Percentiles rank a stretch among this genome's conserved stretches.
phyloP scores from a whole-genome alignment of 64 coral and sea anemone species.

The Actinia tenebrosa region DNA sequence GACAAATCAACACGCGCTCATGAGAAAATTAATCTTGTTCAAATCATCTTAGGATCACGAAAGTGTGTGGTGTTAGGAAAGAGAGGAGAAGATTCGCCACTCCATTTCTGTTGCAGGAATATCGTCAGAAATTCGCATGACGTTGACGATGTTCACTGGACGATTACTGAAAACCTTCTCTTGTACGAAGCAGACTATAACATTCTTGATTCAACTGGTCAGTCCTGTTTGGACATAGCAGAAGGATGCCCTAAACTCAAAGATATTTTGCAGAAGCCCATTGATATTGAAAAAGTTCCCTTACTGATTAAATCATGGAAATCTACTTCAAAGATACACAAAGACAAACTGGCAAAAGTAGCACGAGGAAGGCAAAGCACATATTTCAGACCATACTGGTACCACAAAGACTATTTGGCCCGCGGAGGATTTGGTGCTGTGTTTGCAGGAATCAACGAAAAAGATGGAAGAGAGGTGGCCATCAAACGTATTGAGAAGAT shows the following conservation, averaged over 20 bases:
- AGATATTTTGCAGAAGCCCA: constrained; percentile 2
- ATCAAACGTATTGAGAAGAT: neutral
- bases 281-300: neutral
- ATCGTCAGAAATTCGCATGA: too few relatives aligned
- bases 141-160: too few relatives aligned
- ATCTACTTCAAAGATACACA: neutral
- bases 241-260: neutral
- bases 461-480: neutral
- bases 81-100: too few relatives aligned
- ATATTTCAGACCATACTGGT: neutral
- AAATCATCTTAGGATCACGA: too few relatives aligned
- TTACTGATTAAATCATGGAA: neutral
- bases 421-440: constrained; percentile 20
- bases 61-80: too few relatives aligned
- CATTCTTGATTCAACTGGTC: too few relatives aligned
- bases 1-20: too few relatives aligned
- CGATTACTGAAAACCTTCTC: too few relatives aligned
- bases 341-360: neutral
- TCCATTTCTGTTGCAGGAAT: too few relatives aligned
- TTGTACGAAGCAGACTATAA: too few relatives aligned
- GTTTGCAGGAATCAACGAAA: neutral
- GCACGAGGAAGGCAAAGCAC: neutral
- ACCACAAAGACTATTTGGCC: constrained; percentile 2
- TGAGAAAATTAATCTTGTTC: too few relatives aligned
- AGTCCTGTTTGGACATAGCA: too few relatives aligned